These are phyloP conservation scores for Hoplostethus atlanticus DNA, from an alignment of 2,797 vertebrate species.

Conservation along the genomic window DNA sequence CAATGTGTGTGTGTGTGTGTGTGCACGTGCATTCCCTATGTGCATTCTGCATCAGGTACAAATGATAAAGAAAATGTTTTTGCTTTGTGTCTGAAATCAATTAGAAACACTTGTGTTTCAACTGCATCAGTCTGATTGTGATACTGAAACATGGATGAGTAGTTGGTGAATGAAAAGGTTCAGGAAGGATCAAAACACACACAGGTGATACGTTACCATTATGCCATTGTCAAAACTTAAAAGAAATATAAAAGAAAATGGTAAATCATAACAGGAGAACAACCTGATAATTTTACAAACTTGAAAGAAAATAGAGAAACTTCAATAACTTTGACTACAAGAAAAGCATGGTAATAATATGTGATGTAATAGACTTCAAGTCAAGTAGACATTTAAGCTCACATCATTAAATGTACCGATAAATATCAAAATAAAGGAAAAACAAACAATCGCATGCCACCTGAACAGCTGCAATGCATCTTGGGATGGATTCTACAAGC, in stretches of 20 bases:
- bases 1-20: not conserved
- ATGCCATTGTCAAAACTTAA: slow-evolving; percentile 82
- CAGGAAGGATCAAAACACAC: slow-evolving; percentile 53
- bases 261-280: slow-evolving; percentile 45
- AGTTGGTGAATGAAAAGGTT: slow-evolving; percentile 23
- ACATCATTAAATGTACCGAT: not conserved
- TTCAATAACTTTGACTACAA: not conserved
- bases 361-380: slow-evolving; percentile 4
- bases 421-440: not conserved
- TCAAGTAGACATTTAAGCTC: not conserved
- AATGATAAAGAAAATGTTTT: not conserved
- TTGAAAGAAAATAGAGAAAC: not conserved
- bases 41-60: not conserved
- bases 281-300: not conserved
- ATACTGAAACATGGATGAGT: slow-evolving; percentile 34
- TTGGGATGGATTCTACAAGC: not conserved
- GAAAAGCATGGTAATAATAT: not conserved
- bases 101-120: slow-evolving; percentile 5
- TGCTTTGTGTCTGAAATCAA: not conserved
- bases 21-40: not conserved
- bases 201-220: slow-evolving; percentile 78
- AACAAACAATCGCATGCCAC: not conserved
- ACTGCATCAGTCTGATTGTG: slow-evolving; percentile 6
- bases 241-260: slow-evolving; percentile 68
- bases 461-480: not conserved